phyloP scores from a whole-genome alignment of 1,140 invertebrate species.

The Listronotus oregonensis region DNA sequence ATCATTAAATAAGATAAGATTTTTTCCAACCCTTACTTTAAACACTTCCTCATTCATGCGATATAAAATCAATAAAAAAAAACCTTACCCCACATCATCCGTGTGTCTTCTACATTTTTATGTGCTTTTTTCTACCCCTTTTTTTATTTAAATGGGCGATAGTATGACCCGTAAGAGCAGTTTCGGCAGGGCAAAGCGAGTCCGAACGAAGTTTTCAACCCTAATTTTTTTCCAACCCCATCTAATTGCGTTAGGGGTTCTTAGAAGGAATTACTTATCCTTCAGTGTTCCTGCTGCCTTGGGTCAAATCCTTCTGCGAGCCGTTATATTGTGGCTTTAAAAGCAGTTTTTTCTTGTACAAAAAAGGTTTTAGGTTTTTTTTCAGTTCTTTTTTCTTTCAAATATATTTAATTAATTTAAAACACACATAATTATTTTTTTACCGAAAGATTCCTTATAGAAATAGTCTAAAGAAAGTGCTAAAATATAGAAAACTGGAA shows the following conservation, averaged over 20 bases:
- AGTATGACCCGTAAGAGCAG: not conserved
- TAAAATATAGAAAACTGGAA: no score
- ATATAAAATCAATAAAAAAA: slow-evolving; percentile 8
- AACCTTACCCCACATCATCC: slow-evolving; percentile 33
- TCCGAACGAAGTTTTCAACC: slow-evolving; percentile 44
- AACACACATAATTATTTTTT: no score
- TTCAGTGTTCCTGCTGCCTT: slow-evolving; percentile 35
- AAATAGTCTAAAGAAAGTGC: no score
- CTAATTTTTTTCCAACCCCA: slow-evolving; percentile 49
- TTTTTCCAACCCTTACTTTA: no score
- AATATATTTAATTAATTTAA: not conserved
- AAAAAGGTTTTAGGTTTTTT: no score
- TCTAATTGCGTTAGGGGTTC: slow-evolving; percentile 48
- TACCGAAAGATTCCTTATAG: no score
- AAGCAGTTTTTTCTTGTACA: not conserved
- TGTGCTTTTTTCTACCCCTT: slow-evolving; percentile 18
- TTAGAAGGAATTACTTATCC: slow-evolving; percentile 46
- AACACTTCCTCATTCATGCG: no score
- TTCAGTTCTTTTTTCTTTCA: not conserved
- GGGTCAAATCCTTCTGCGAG: slow-evolving; percentile 22
- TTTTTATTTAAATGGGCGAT: slow-evolving; percentile 14
- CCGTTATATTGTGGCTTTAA: slow-evolving; percentile 3
- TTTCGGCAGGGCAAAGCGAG: slow-evolving; percentile 28
- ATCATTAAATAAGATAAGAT: no score
- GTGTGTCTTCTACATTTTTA: slow-evolving; percentile 33